A percentile compares a stretch with the other conserved stretches of the same genome.
phyloP scores from a whole-genome alignment of 2,888 invertebrate genomes.

The Aphodius sticticus region DNA sequence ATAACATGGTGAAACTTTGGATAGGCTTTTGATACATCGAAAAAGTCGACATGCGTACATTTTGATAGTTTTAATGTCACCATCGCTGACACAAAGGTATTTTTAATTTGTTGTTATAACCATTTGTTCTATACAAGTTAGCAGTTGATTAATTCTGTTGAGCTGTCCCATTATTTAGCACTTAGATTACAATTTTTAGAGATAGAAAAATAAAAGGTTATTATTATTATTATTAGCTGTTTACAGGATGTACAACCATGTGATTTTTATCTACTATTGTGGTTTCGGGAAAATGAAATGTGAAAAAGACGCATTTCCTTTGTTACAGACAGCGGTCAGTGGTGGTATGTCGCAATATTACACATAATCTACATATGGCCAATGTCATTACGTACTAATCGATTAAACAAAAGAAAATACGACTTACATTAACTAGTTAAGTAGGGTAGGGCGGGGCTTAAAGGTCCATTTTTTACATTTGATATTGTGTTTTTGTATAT shows the following conservation, averaged over 20 bases:
- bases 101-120: too few species aligned
- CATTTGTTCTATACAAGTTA: too few species aligned
- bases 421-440: neutral
- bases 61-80: too few species aligned
- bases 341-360: neutral
- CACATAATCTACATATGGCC: neutral
- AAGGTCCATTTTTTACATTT: too few species aligned
- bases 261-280: neutral
- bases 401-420: neutral
- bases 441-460: too few species aligned
- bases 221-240: neutral
- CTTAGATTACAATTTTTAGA: too few species aligned
- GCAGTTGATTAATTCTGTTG: too few species aligned
- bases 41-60: neutral
- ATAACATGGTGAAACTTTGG: neutral
- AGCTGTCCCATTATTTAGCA: too few species aligned
- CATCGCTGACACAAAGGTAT: too few species aligned
- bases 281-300: neutral
- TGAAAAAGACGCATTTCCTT: neutral
- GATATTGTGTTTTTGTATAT: too few species aligned
- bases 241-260: slow-evolving; percentile 4
- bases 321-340: neutral
- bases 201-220: neutral
- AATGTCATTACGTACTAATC: neutral
- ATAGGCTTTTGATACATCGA: neutral